Conservation (phyloP, 35 echinoderm and acorn worm species). For the Ophioderma brevispina region DNA sequence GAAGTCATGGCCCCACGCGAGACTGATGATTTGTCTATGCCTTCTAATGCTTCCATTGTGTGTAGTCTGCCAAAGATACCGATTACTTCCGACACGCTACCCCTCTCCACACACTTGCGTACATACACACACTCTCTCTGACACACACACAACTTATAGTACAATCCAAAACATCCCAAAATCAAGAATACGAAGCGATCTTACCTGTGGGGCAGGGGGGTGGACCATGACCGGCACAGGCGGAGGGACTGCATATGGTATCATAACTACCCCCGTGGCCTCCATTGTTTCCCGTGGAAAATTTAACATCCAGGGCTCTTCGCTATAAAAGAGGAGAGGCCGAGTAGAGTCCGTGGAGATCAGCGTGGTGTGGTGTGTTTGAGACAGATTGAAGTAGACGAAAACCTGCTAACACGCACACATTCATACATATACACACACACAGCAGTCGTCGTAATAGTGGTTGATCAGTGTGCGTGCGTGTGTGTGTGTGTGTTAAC, state of each 20-base stretch:
- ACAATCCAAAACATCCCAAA: too few species aligned
- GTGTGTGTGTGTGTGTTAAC: not conserved
- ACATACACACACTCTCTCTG: not conserved
- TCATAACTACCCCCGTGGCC: slow-evolving; percentile 40
- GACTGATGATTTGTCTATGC: not conserved
- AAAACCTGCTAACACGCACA: not conserved
- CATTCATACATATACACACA: not conserved
- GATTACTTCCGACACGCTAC: not conserved
- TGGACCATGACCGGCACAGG: slow-evolving; percentile 34
- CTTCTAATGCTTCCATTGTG: not conserved
- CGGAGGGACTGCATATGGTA: slow-evolving; percentile 27
- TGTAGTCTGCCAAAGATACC: not conserved
- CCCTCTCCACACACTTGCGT: not conserved
- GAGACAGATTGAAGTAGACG: not conserved
- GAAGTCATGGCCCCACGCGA: not conserved
- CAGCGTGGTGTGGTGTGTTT: not conserved
- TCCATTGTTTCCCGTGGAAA: slow-evolving; percentile 32
- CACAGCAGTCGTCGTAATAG: not conserved
- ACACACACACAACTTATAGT: not conserved
- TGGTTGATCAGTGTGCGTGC: not conserved
- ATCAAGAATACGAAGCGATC: not conserved
- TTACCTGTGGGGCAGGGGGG: slow-evolving; percentile 25
- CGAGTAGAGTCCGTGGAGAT: not conserved
- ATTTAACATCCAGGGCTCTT: slow-evolving; percentile 16
- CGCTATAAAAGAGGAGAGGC: not conserved